These are phyloP conservation scores for Sylvilagus bachmani DNA, from an alignment of 2,113 vertebrate species.

Conservation along the genomic window DNA sequence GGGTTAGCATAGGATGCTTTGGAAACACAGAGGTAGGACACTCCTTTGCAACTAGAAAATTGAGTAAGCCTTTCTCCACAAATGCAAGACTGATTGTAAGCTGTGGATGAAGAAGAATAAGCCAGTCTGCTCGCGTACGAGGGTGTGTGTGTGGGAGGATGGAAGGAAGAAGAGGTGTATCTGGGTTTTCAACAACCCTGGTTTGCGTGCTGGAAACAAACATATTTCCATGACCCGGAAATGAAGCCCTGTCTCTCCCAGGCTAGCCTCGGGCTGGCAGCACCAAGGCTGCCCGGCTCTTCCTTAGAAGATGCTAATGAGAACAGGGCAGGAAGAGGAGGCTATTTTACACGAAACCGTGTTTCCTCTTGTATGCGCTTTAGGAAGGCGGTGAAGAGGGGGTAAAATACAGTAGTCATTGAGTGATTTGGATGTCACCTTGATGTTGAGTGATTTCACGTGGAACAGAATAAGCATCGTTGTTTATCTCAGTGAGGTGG, in stretches of 20 bases:
- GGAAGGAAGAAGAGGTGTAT: not conserved
- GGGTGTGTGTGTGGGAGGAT: not conserved
- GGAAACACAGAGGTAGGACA: not conserved
- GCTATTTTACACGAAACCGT: conserved; percentile 4
- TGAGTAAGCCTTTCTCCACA: not conserved
- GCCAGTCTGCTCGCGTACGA: not conserved
- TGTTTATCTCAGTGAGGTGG: not conserved
- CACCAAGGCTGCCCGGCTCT: conserved; percentile 27
- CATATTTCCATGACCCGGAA: conserved; percentile 76
- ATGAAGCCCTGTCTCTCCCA: conserved; percentile 68
- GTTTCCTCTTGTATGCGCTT: conserved; percentile 40
- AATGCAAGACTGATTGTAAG: not conserved
- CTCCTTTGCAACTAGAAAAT: not conserved
- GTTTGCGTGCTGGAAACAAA: conserved; percentile 20
- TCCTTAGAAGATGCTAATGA: conserved; percentile 46
- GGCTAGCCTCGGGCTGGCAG: conserved; percentile 57
- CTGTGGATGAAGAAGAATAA: not conserved
- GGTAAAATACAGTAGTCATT: not conserved
- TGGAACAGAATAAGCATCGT: not conserved
- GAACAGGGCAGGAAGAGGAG: not conserved
- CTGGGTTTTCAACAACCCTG: conserved; percentile 20
- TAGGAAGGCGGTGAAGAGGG: not conserved
- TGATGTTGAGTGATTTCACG: not conserved
- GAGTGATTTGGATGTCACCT: not conserved
- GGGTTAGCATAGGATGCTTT: not conserved